Base-by-base conservation (phyloP, 2,113 vertebrate species). In the Balaenoptera acutorostrata region DNA sequence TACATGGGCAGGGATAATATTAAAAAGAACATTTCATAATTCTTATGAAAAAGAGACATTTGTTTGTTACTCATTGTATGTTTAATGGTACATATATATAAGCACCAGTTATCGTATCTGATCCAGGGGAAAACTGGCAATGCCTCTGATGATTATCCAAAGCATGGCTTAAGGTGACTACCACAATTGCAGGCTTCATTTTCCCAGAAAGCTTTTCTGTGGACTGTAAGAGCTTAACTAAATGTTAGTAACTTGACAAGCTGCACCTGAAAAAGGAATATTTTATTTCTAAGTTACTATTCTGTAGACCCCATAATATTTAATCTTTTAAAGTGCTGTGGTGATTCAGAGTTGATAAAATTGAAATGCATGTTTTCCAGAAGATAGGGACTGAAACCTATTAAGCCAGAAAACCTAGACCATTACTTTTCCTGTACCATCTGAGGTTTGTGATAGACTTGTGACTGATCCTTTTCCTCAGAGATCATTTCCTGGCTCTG, bases 351-450 rank as follows among this genome's bases (percentile, higher is more conserved):
- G 61, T 95, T 93, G 95, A 90, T 91, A 97, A 96, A 97, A 77
- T 27, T 97, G 95, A 98, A 98, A 97, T 83, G n/a, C 46, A 44
- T 75, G 36, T 93, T 98, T 98, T 98, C 88, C 52, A 96, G 97
- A 97, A 98, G 97, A 95, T 61, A 82, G 6, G 5, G 14, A 81
- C 88, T 95, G 11, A 64, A 98, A 96, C 0, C 64, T 96, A 96
- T 92, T 97, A 98, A 98, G 2, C 29, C 85, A 98, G 89, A 97
- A 98, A 97, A 93, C 15, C 44, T 44, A 81, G 57, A 96, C 69
- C 95, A 83, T 77, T 98, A 97, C 98, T 98, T 97, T 94, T 63
- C 72, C n/a, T 29, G 52, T 78, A 95, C 77, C 69, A 85, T 96
- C 89, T 85, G 83, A 97, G 85, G 39, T 84, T 98, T 96, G 86